Conservation (phyloP, 2,888 invertebrate species). For the Tillus elongatus region DNA sequence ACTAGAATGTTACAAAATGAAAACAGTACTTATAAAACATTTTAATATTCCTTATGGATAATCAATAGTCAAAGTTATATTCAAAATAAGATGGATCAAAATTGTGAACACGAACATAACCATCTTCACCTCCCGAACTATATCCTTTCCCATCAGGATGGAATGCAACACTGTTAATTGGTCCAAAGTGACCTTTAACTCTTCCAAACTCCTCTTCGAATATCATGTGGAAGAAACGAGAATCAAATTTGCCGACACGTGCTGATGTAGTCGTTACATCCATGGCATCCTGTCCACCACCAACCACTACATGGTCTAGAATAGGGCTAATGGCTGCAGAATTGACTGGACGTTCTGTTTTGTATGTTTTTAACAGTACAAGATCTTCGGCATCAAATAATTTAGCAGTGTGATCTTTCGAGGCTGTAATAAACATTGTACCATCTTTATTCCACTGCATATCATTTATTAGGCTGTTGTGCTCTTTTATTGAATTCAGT, state of each 20-base stretch:
- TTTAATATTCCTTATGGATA: too few species aligned
- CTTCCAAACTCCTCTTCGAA: conserved; percentile 96
- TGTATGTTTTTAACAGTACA: conserved; percentile 85
- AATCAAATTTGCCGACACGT: conserved; percentile 94
- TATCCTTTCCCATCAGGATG: conserved; percentile 97
- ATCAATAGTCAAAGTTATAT: conserved; percentile 82
- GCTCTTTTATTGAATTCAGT: conserved; percentile 69
- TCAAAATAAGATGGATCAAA: conserved; percentile 97
- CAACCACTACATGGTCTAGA: conserved; percentile 91
- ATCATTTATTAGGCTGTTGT: conserved; percentile 83
- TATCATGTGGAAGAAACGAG: conserved; percentile 84
- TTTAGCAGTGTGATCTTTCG: conserved; percentile 93
- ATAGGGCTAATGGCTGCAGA: conserved; percentile 96
- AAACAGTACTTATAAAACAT: conserved; percentile 12
- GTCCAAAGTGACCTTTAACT: conserved; percentile 99
- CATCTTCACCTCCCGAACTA: conserved; percentile 97
- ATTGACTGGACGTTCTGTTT: conserved; percentile 96
- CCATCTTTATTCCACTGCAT: conserved; percentile 91
- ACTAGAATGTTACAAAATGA: too few species aligned
- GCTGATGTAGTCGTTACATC: conserved; percentile 94
- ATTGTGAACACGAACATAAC: conserved; percentile 90
- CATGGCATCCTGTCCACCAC: conserved; percentile 99
- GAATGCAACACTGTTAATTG: conserved; percentile 96
- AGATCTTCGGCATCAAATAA: conserved; percentile 85
- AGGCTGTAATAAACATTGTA: conserved; percentile 94